Percentiles rank a stretch among this genome's conserved stretches.
phyloP scores from a whole-genome alignment of 2,113 vertebrate species.

The Casuarius casuarius region DNA sequence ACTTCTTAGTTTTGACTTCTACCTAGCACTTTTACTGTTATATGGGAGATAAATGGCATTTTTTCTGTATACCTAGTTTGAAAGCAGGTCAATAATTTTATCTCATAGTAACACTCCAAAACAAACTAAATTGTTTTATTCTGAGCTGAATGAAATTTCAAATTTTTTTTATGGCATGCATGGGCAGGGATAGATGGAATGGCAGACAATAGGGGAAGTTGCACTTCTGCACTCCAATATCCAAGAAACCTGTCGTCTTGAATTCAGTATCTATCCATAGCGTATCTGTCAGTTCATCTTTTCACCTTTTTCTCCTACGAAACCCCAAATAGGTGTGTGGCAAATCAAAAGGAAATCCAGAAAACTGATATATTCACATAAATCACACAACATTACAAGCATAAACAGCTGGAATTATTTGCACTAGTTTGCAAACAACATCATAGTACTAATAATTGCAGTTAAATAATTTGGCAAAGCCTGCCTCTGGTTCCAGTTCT shows the following conservation, averaged over 20 bases:
- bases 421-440: neutral
- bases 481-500: neutral
- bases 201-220: neutral
- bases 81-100: neutral
- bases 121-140: neutral
- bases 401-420: neutral
- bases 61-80: neutral
- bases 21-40: neutral
- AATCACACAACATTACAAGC: neutral
- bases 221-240: neutral
- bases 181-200: neutral
- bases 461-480: neutral
- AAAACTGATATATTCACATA: neutral
- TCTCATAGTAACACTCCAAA: neutral
- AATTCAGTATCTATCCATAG: accelerated
- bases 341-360: neutral
- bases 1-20: neutral
- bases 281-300: neutral
- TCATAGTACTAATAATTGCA: neutral
- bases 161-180: accelerated
- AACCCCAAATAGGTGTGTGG: no score
- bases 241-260: neutral
- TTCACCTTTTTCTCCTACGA: neutral
- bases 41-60: neutral
- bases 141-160: neutral